Evolutionary conservation across 2,888 invertebrate genomes (phyloP), one percentile per base, ranked within the genome.

Genomic region (Gandaritis pyraliata): DNA sequence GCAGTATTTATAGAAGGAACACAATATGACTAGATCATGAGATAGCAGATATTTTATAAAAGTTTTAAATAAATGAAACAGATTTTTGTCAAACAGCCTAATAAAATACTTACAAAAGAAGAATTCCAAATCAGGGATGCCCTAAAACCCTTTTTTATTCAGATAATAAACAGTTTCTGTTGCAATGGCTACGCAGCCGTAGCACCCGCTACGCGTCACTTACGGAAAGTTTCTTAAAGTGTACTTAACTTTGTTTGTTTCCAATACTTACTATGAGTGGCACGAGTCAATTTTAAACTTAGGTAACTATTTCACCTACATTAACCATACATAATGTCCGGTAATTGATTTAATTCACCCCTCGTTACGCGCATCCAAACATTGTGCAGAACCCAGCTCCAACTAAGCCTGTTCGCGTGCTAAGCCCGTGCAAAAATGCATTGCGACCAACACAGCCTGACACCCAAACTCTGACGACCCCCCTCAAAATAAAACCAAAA

Each of bases 371-470:
- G 43, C 29, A 16, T 46, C 50, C 39, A 49, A 64, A 49, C 51
- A 58, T 60, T 60, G 58, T 87, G 90, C 89, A 90, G 83, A 81
- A 77, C 72, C 72, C 82, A 87, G 87, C 86, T 82, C 71, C 72
- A 71, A 82, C 82, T 77, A 76, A 81, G 82, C 80, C 74, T 77
- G 83, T 80, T 87, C 85, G 87, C 86, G 82, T 83, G 87, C 86
- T 81, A 83, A 84, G 82, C 82, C 86, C 86, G 82, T 90, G 90
- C 90, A 90, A 88, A 90, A 91, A 89, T 89, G 86, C 88, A 87
- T 84, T 84, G 82, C 78, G 74, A 82, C 89, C 88, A 87, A 75
- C 71, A 74, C 69, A 75, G 74, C 72, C 70, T 80, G 89, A 85
- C 79, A 86, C 79, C 78, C 83, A 79, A 58, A 30, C 30, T 56